Conservation (phyloP, 64 coral and sea anemone species). For the Porites lutea region DNA sequence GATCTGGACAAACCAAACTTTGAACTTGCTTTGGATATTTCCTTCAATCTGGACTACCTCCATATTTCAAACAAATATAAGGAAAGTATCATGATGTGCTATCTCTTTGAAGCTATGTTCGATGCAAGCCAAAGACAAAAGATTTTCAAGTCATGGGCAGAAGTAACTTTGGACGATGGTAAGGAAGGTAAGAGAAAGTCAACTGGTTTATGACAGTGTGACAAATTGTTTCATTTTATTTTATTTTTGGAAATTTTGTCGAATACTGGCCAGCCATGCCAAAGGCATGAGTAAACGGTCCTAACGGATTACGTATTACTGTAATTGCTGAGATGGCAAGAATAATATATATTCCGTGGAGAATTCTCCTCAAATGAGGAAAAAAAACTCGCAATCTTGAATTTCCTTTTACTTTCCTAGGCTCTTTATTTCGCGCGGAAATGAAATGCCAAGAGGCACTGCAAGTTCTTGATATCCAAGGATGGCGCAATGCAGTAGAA, state of each 20-base stretch:
- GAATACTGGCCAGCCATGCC: too few relatives aligned
- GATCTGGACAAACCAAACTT: conserved; percentile 61
- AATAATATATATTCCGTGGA: background rate
- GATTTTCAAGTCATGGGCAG: conserved; percentile 36
- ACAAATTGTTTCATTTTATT: too few relatives aligned
- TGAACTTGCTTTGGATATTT: conserved; percentile 59
- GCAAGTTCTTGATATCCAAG: background rate
- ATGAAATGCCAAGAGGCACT: conserved; percentile 6
- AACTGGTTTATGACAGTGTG: background rate
- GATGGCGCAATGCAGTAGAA: background rate
- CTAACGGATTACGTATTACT: too few relatives aligned
- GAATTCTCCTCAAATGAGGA: too few relatives aligned
- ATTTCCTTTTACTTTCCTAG: background rate
- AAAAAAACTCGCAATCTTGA: too few relatives aligned
- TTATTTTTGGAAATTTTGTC: too few relatives aligned
- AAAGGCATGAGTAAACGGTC: too few relatives aligned
- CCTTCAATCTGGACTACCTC: conserved; percentile 40
- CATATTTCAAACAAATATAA: conserved; percentile 25
- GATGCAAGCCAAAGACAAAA: conserved; percentile 18
- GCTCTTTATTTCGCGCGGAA: background rate
- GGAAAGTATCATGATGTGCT: conserved; percentile 20
- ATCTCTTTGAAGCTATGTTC: conserved; percentile 26
- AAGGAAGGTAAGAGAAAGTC: background rate
- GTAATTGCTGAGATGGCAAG: too few relatives aligned
- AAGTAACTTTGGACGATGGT: background rate